Conservation (phyloP, 2,888 invertebrate species). For the Nemapogon koenigi region DNA sequence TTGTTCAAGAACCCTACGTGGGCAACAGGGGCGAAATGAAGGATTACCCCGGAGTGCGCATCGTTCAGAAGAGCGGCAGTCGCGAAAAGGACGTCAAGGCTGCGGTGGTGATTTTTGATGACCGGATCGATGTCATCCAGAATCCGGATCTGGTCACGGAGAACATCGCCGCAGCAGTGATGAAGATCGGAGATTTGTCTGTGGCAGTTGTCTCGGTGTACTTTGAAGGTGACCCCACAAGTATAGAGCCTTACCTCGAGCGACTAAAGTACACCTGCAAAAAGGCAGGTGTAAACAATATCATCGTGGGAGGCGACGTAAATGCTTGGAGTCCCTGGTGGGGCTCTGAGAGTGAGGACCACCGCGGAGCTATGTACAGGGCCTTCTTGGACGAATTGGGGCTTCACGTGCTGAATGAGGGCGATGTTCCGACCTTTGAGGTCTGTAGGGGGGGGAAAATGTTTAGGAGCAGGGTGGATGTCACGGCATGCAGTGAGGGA, state of each 20-base stretch:
- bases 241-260: constrained; percentile 4
- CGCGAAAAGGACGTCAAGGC: constrained; percentile 8
- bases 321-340: constrained; percentile 12
- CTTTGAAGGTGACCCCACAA: constrained; percentile 10
- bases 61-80: too few species aligned
- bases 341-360: constrained; percentile 8
- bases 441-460: background rate
- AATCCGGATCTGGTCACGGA: constrained; percentile 6
- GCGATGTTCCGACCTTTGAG: constrained; percentile 2
- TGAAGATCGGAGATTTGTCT: constrained; percentile 1
- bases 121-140: constrained; percentile 2
- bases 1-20: too few species aligned
- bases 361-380: constrained; percentile 4
- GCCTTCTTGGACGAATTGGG: constrained; percentile 4
- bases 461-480: constrained; percentile 2
- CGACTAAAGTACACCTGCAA: background rate
- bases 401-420: constrained; percentile 5
- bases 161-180: constrained; percentile 6
- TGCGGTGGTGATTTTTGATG: constrained; percentile 12
- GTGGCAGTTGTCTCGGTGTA: constrained; percentile 9
- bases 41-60: too few species aligned
- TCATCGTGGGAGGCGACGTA: constrained; percentile 8
- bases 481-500: constrained; percentile 6
- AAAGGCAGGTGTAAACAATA: background rate
- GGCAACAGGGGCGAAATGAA: too few species aligned